A percentile compares a stretch with the other conserved stretches of the same genome.
These are phyloP conservation scores for Hermaeophaga mercurialis DNA, from an alignment of 2,888 invertebrate genomes.

Conservation along the genomic window DNA sequence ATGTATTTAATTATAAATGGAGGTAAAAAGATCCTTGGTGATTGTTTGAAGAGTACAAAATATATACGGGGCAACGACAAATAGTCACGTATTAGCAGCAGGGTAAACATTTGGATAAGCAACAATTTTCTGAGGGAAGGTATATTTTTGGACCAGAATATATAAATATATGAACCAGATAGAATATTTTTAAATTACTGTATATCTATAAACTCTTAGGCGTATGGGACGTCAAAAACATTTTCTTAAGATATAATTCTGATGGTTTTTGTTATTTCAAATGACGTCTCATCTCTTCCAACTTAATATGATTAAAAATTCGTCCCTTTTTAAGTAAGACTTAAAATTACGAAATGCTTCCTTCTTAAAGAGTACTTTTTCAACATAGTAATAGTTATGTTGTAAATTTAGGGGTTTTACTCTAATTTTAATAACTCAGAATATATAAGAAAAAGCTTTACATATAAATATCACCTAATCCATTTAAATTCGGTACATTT, in stretches of 20 bases:
- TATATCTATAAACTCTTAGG: slow-evolving; percentile 2
- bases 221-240: slow-evolving; percentile 12
- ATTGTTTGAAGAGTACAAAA: slow-evolving; percentile 21
- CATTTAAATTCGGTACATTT: no score
- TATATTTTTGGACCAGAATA: slow-evolving; percentile 26
- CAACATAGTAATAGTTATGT: not conserved
- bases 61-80: not conserved
- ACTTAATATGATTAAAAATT: slow-evolving; percentile 3
- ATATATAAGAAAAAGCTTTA: not conserved
- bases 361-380: slow-evolving; percentile 1
- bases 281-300: slow-evolving; percentile 17
- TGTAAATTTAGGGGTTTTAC: slow-evolving; percentile 1
- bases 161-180: slow-evolving; percentile 3
- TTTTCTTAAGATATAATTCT: no score
- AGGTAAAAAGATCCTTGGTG: not conserved
- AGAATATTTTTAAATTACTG: slow-evolving; percentile 17
- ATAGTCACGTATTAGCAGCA: not conserved
- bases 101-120: slow-evolving; percentile 19
- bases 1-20: no score
- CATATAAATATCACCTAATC: no score
- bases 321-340: slow-evolving; percentile 7
- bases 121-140: slow-evolving; percentile 16
- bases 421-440: slow-evolving; percentile 1
- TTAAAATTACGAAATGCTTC: slow-evolving; percentile 8
- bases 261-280: no score